These are phyloP conservation scores for Morpho helenor DNA, from an alignment of 2,888 invertebrate species.

Conservation along the genomic window DNA sequence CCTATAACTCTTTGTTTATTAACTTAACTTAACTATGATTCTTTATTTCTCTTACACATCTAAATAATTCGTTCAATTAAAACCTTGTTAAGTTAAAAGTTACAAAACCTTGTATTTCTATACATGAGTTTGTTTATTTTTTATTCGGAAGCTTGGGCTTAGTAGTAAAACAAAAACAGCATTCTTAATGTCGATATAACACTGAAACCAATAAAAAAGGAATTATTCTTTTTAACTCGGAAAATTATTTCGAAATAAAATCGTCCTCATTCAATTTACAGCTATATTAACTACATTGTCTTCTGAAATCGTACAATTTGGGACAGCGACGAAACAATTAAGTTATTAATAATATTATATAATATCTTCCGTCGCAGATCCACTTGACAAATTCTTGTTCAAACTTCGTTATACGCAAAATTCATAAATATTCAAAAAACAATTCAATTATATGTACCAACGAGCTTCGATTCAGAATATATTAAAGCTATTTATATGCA, in stretches of 20 bases:
- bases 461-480: constrained; percentile 28
- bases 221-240: no score
- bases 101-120: no score
- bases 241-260: neutral
- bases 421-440: constrained; percentile 35
- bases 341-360: constrained; percentile 1
- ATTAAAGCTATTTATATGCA: constrained; percentile 13
- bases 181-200: no score
- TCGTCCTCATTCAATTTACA: constrained; percentile 1
- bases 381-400: neutral
- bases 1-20: no score
- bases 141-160: no score
- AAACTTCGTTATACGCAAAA: constrained; percentile 18
- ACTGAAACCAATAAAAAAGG: no score
- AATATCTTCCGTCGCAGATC: neutral
- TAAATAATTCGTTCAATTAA: no score
- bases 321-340: neutral
- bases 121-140: no score
- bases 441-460: constrained; percentile 33
- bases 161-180: no score
- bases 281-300: neutral
- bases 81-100: no score
- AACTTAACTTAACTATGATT: no score
- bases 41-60: no score
- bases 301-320: neutral